Conservation (phyloP, 2,113 vertebrate species). For the Plecturocebus donacophilus region DNA sequence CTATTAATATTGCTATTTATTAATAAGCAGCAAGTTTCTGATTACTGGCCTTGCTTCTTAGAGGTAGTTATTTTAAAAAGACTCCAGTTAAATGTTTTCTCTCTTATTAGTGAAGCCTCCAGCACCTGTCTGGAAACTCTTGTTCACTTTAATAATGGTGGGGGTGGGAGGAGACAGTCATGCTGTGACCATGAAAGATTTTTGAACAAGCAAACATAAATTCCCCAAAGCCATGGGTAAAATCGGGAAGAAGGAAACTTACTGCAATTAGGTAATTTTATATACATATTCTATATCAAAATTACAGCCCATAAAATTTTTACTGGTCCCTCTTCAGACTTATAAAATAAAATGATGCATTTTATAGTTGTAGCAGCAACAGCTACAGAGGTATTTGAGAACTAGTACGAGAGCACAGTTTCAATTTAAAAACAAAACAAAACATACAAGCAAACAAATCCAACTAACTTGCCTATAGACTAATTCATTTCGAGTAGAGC, state of each 20-base stretch:
- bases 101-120: not conserved
- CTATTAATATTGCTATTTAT: not conserved
- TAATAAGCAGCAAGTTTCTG: not conserved
- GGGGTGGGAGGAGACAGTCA: rapidly evolving
- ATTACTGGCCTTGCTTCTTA: not conserved
- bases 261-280: constrained; percentile 16
- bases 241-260: not conserved
- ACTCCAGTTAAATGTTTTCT: not conserved
- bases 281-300: constrained; percentile 51
- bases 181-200: not conserved
- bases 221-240: not conserved
- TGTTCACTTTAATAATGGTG: not conserved
- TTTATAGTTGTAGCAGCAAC: constrained; percentile 38
- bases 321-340: constrained; percentile 15
- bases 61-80: not conserved
- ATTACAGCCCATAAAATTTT: constrained; percentile 46
- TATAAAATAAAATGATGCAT: constrained; percentile 53
- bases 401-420: not conserved
- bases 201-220: constrained; percentile 12
- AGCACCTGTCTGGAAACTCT: not conserved
- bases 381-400: constrained; percentile 28
- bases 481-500: constrained; percentile 59
- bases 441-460: constrained; percentile 21
- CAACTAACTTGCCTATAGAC: constrained; percentile 25
- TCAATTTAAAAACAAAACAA: constrained; percentile 37